Evolutionary conservation across 2,797 vertebrate species (phyloP), one percentile per base, ranked within the genome.

Genomic region (Megalops cyprinoides): DNA sequence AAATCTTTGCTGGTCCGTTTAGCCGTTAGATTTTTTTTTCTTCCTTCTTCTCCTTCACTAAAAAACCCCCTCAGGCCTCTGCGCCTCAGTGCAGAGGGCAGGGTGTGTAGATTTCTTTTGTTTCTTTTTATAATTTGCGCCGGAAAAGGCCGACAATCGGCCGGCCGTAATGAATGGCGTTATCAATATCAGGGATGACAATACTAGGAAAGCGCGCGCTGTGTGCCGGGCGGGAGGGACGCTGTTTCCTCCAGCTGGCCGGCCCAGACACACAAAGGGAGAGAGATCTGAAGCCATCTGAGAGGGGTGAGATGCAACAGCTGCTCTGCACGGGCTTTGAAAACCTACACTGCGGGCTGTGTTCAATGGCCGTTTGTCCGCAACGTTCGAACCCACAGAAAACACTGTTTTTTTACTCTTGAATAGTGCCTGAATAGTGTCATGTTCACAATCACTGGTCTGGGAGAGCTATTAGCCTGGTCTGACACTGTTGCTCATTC

Each of bases 91-190:
- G 85, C 76, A 91, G 92, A 93, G 90, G 83, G 80, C 93, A 94
- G 96, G 96, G 96, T 93, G 95, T 95, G 91, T 88, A 89, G 94
- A 94, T 95, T 95, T 95, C 95, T 97, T 92, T 96, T 96, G 96
- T 97, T 98, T 96, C 96, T 96, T 97, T 99, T 97, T 97, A 97
- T 98, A 99, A 97, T 97, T 93, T 97, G 95, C 96, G 95, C 97
- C 96, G 97, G 97, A 98, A 98, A 96, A 77, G 95, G 91, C 95
- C 94, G 96, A 98, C 97, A 98, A 99, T 99, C 91, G 96, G 95
- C 95, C 92, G 95, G 97, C 96, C 96, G 97, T 96, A 97, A 98
- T 96, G 95, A 97, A 96, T 95, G 95, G 93, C 92, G 94, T 95
- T 96, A 98, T 98, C 96, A 97, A 97, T 98, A 96, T 97, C 91